These are phyloP conservation scores for Laticauda colubrina DNA, from an alignment of 2,113 vertebrate genomes.

Conservation along the genomic window DNA sequence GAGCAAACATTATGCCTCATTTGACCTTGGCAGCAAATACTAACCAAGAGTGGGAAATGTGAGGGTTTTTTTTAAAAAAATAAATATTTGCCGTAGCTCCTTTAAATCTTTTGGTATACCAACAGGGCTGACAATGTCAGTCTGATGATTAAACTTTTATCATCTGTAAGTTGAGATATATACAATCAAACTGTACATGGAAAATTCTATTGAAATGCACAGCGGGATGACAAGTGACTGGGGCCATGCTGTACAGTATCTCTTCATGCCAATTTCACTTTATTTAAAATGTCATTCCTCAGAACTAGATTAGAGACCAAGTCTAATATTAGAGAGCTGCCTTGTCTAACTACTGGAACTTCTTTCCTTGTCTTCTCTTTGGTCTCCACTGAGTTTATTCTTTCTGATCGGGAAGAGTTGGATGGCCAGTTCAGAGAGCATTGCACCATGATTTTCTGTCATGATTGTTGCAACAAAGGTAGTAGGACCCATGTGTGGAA, in stretches of 20 bases:
- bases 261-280: neutral
- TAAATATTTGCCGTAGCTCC: constrained; percentile 47
- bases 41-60: constrained; percentile 46
- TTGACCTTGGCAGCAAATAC: constrained; percentile 47
- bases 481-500: constrained; percentile 4
- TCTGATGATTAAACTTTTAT: constrained; percentile 24
- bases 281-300: constrained; percentile 23
- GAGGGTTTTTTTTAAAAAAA: constrained; percentile 33
- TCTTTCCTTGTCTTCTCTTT: constrained; percentile 6
- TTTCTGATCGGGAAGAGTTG: neutral
- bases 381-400: neutral
- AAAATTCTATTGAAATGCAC: neutral
- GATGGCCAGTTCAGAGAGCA: neutral
- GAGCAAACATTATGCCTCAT: constrained; percentile 41
- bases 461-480: neutral
- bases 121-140: constrained; percentile 27
- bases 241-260: neutral
- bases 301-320: neutral
- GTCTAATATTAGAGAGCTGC: neutral
- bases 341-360: neutral
- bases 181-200: neutral
- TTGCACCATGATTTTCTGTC: neutral
- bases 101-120: constrained; percentile 52
- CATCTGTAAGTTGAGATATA: constrained; percentile 18
- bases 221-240: neutral